A percentile compares a stretch with the other conserved stretches of the same genome.
These are phyloP conservation scores for Nylanderia fulva DNA, from an alignment of 1,140 invertebrate species.

Conservation along the genomic window DNA sequence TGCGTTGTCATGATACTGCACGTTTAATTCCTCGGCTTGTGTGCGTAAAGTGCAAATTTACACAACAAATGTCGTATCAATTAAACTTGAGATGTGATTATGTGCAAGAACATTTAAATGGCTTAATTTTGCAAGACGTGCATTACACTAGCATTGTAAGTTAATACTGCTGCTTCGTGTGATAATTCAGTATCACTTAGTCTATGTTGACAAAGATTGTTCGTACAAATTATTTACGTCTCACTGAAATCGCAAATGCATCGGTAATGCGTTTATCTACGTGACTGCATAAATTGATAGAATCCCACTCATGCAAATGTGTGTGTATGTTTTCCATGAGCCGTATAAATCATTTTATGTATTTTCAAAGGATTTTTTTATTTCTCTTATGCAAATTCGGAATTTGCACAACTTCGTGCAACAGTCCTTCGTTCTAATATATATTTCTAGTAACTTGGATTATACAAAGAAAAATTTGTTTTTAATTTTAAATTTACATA, in stretches of 20 bases:
- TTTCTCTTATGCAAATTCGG: not conserved
- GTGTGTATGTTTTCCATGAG: not conserved
- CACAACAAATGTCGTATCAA: slow-evolving; percentile 39
- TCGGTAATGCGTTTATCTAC: slow-evolving; percentile 36
- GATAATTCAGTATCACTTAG: slow-evolving; percentile 50
- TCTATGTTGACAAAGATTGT: slow-evolving; percentile 45
- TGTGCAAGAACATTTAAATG: slow-evolving; percentile 32
- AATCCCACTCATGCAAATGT: not conserved
- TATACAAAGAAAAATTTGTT: not conserved
- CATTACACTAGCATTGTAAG: slow-evolving; percentile 45
- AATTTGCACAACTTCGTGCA: not conserved
- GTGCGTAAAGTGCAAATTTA: slow-evolving; percentile 36
- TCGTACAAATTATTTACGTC: slow-evolving; percentile 49
- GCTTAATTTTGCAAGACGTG: slow-evolving; percentile 39
- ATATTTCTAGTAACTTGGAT: not conserved
- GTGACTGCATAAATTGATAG: slow-evolving; percentile 1
- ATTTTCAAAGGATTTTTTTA: slow-evolving; percentile 1
- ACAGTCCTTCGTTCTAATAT: not conserved
- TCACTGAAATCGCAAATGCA: slow-evolving; percentile 44
- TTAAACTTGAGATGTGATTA: slow-evolving; percentile 28
- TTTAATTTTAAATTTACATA: not conserved
- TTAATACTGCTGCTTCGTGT: slow-evolving; percentile 33
- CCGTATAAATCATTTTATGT: slow-evolving; percentile 8
- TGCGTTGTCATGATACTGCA: not conserved
- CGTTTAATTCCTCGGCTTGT: slow-evolving; percentile 17